Conservation (phyloP, 2,113 vertebrate genomes). For the Desmodus rotundus region DNA sequence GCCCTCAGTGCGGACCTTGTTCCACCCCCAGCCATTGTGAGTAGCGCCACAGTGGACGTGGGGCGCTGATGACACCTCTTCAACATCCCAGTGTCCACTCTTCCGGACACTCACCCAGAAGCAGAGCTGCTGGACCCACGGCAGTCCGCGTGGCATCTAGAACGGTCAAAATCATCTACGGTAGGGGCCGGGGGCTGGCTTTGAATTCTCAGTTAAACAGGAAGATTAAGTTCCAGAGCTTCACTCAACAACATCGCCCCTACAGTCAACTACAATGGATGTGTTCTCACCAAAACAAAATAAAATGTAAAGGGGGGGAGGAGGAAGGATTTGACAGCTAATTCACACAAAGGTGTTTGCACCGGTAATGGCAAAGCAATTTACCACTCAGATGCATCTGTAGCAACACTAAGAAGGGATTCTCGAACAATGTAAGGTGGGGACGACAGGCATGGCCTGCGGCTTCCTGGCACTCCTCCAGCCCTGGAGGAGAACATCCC, state of each 20-base stretch:
- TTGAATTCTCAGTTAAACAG: not conserved
- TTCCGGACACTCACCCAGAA: not conserved
- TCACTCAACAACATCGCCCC: not conserved
- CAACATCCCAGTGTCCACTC: not conserved
- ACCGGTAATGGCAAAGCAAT: not conserved
- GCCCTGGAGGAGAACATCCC: not conserved
- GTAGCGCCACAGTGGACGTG: fast-evolving
- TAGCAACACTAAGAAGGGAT: not conserved
- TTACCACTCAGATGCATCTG: not conserved
- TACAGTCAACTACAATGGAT: fast-evolving
- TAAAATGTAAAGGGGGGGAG: not conserved
- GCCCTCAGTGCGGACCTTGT: not conserved
- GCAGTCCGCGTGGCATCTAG: not conserved
- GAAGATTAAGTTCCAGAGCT: not conserved
- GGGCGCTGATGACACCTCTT: not conserved
- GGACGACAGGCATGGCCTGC: not conserved
- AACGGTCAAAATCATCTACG: too few relatives aligned
- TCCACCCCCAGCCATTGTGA: not conserved
- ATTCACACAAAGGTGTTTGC: not conserved
- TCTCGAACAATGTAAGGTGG: fast-evolving
- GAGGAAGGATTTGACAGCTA: not conserved
- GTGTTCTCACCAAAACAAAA: not conserved
- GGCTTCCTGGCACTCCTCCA: not conserved
- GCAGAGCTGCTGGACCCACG: not conserved
- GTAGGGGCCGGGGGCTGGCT: not conserved